These are phyloP conservation scores for Heterochromis multidens DNA, from an alignment of 2,113 vertebrate genomes.

Conservation along the genomic window DNA sequence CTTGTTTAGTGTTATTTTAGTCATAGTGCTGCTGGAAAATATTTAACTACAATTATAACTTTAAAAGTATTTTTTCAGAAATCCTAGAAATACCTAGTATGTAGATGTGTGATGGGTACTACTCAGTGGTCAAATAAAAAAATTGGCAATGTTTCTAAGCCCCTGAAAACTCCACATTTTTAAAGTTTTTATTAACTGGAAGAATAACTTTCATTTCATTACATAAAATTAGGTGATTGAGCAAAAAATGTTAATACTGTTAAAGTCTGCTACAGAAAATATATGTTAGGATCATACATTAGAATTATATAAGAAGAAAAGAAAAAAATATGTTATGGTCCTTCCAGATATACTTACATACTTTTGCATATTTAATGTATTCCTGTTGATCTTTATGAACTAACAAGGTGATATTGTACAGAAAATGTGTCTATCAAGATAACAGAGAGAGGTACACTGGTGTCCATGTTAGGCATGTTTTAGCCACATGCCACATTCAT, in stretches of 20 bases:
- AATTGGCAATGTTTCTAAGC: neutral
- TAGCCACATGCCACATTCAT: neutral
- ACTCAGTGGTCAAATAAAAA: neutral
- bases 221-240: neutral
- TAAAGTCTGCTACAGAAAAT: neutral
- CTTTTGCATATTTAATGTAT: neutral
- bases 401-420: constrained; percentile 53
- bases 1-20: neutral
- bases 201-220: neutral
- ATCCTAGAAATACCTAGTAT: neutral
- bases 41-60: neutral
- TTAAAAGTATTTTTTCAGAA: neutral
- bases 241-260: neutral
- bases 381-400: neutral
- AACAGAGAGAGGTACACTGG: neutral
- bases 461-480: constrained; percentile 1
- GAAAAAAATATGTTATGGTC: neutral
- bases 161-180: neutral
- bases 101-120: neutral
- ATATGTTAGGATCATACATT: constrained; percentile 19
- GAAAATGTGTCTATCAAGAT: neutral
- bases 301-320: neutral
- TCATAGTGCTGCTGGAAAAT: neutral
- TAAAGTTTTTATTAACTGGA: neutral
- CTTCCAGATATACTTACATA: neutral